These are phyloP conservation scores for Cebidichthys violaceus DNA, from an alignment of 2,113 vertebrate genomes.

Conservation along the genomic window DNA sequence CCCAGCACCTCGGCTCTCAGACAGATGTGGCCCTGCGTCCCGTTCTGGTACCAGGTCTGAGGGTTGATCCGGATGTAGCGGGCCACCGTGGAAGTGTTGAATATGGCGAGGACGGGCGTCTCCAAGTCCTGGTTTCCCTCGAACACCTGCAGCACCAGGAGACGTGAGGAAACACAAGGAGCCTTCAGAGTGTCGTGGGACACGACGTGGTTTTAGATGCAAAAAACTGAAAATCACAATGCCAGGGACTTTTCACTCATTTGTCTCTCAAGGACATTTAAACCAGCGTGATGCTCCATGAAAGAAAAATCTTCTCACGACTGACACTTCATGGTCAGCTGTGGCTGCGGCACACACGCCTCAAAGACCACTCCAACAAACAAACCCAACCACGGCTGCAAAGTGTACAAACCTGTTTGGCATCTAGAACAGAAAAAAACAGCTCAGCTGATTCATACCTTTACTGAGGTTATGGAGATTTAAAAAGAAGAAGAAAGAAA, in stretches of 20 bases:
- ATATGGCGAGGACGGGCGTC: conserved; percentile 88
- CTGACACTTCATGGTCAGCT: conserved; percentile 9
- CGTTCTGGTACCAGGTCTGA: conserved; percentile 91
- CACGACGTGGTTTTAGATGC: neutral
- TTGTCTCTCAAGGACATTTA: neutral
- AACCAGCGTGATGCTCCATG: neutral
- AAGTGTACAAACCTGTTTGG: neutral
- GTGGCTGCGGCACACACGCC: neutral
- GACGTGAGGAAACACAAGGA: neutral
- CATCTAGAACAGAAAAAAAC: no score
- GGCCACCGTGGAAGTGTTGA: conserved; percentile 86
- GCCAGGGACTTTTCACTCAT: neutral
- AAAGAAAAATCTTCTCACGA: neutral
- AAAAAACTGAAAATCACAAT: no score
- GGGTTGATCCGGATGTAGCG: conserved; percentile 93
- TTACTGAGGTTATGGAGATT: no score
- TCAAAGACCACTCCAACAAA: neutral
- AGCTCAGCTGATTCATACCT: no score
- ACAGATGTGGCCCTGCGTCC: conserved; percentile 86
- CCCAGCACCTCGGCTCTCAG: conserved; percentile 93
- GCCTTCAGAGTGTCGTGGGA: neutral
- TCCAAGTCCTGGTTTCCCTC: conserved; percentile 91
- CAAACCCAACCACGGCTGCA: neutral
- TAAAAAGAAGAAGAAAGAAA: no score
- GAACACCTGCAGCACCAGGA: conserved; percentile 84